These are phyloP conservation scores for Muscicapa striata DNA, from an alignment of 2,797 vertebrate species.

Conservation along the genomic window DNA sequence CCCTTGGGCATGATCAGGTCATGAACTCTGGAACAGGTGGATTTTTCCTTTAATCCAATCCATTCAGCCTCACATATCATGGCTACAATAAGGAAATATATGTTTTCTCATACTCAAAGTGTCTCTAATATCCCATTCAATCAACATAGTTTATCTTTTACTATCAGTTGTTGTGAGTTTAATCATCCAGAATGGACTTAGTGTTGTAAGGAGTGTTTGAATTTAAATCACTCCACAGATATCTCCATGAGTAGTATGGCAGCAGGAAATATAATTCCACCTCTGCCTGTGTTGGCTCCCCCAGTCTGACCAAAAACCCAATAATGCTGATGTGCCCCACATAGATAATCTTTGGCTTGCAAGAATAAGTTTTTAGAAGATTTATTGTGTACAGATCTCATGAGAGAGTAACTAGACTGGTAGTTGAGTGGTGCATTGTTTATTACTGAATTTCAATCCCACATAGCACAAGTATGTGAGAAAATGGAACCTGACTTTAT, in stretches of 20 bases:
- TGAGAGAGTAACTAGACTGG: neutral
- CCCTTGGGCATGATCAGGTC: neutral
- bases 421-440: neutral
- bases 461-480: neutral
- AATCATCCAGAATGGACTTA: neutral
- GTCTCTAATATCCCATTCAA: neutral
- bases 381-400: neutral
- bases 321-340: neutral
- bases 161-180: neutral
- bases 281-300: neutral
- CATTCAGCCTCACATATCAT: neutral
- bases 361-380: neutral
- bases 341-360: neutral
- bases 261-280: neutral
- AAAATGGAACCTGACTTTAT: neutral
- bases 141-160: neutral
- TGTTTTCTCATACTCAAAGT: neutral
- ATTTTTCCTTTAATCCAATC: neutral
- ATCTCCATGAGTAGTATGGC: neutral
- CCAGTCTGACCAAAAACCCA: neutral
- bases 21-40: neutral
- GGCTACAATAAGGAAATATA: neutral
- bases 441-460: neutral
- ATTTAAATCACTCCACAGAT: neutral
- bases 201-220: neutral